These are phyloP conservation scores for Phasianus colchicus DNA, from an alignment of 2,113 vertebrate species.

Conservation along the genomic window DNA sequence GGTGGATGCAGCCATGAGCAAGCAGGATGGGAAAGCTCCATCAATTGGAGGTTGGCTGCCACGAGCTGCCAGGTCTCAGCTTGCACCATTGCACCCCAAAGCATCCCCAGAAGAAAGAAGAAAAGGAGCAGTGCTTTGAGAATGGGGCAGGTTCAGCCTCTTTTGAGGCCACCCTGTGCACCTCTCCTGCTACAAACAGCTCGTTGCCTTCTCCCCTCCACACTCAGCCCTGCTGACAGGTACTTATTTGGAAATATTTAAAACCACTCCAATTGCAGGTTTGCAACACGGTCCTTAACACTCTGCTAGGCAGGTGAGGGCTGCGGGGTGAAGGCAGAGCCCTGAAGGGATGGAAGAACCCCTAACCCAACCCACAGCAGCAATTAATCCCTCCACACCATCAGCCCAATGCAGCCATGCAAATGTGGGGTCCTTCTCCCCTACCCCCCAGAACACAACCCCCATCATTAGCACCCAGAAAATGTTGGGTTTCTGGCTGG, in stretches of 20 bases:
- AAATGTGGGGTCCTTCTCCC: background rate
- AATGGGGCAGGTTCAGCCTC: background rate
- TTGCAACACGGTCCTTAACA: background rate
- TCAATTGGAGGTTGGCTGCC: background rate
- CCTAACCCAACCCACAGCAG: rapidly evolving
- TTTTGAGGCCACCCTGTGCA: rapidly evolving
- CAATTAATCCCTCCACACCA: background rate
- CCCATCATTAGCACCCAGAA: constrained; percentile 56
- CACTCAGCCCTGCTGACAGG: background rate
- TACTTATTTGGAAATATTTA: background rate
- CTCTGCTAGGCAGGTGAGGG: background rate
- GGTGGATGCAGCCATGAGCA: rapidly evolving
- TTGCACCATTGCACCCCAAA: background rate
- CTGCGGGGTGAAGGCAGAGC: background rate
- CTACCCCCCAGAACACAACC: background rate
- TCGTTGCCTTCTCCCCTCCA: background rate
- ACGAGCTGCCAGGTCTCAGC: background rate
- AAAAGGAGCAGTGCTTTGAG: rapidly evolving
- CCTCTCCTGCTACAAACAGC: background rate
- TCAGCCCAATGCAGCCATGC: background rate
- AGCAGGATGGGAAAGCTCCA: rapidly evolving
- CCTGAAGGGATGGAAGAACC: background rate
- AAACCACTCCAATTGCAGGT: background rate
- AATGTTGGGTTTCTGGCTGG: constrained; percentile 41
- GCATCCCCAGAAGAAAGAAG: background rate